Conservation (phyloP, 2,797 vertebrate genomes). For the Artibeus jamaicensis region DNA sequence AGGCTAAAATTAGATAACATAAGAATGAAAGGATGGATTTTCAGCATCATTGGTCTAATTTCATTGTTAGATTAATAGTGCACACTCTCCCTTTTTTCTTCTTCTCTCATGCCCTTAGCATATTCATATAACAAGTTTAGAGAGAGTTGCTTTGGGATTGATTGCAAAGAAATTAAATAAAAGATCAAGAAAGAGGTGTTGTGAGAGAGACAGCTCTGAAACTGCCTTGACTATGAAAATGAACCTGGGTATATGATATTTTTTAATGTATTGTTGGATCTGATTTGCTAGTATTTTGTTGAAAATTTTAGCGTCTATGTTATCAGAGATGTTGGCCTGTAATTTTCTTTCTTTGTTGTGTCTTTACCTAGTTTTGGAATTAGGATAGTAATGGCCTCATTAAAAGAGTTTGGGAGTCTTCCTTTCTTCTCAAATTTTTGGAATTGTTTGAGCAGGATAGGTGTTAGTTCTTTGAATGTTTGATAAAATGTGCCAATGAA, state of each 20-base stretch:
- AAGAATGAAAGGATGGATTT: constrained; percentile 51
- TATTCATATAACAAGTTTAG: constrained; percentile 25
- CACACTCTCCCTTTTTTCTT: not conserved
- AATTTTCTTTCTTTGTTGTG: not conserved
- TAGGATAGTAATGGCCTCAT: not conserved
- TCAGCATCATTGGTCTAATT: constrained; percentile 21
- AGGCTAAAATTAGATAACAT: constrained; percentile 58
- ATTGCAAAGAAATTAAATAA: constrained; percentile 42
- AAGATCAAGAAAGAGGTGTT: not conserved
- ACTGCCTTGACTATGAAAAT: not conserved
- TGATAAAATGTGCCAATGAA: not conserved
- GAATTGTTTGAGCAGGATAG: not conserved
- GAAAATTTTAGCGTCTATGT: not conserved
- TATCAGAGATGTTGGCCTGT: not conserved
- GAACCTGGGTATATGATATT: not conserved
- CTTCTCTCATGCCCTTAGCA: not conserved
- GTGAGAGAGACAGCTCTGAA: not conserved
- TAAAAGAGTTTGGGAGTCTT: not conserved
- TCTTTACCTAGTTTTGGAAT: not conserved
- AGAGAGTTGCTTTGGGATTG: not conserved
- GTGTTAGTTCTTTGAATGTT: not conserved
- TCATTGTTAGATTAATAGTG: not conserved
- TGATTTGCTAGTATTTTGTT: not conserved
- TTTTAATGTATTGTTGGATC: not conserved
- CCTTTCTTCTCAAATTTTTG: not conserved